Conservation (phyloP, 2,888 invertebrate species). For the Drosophila paucipuncta region DNA sequence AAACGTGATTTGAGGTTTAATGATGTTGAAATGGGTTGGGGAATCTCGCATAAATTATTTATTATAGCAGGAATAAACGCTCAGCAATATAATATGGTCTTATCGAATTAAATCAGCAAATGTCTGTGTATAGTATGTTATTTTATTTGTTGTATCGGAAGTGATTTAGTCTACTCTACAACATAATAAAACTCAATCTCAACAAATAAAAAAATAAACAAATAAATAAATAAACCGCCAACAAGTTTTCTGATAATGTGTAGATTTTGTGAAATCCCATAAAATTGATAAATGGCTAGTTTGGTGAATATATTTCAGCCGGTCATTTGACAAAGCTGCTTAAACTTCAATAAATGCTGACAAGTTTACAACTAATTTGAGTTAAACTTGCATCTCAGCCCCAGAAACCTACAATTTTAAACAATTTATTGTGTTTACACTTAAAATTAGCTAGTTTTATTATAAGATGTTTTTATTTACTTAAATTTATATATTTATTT, state of each 20-base stretch:
- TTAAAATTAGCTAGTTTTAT: conserved; percentile 29
- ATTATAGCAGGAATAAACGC: background rate
- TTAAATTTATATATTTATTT: background rate
- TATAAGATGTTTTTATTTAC: background rate
- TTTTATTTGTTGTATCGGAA: background rate
- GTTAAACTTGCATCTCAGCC: background rate
- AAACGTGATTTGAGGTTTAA: background rate
- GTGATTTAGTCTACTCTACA: background rate
- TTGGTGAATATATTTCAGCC: background rate
- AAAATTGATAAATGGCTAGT: background rate
- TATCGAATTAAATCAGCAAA: background rate
- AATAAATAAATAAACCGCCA: background rate
- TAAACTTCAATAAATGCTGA: conserved; percentile 26
- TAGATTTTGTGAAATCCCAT: background rate
- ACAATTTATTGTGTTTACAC: conserved; percentile 20
- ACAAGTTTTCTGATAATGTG: background rate
- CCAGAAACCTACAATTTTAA: background rate
- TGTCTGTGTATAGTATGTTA: background rate
- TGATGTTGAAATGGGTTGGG: background rate
- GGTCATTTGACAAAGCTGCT: conserved; percentile 2
- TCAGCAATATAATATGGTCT: background rate
- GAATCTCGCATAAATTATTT: background rate
- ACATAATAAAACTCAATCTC: background rate
- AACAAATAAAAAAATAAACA: background rate
- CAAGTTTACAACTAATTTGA: conserved; percentile 8